Evolutionary conservation across 2,113 vertebrate genomes (phyloP), one percentile per base, ranked within the genome.

Genomic region (Takifugu flavidus): DNA sequence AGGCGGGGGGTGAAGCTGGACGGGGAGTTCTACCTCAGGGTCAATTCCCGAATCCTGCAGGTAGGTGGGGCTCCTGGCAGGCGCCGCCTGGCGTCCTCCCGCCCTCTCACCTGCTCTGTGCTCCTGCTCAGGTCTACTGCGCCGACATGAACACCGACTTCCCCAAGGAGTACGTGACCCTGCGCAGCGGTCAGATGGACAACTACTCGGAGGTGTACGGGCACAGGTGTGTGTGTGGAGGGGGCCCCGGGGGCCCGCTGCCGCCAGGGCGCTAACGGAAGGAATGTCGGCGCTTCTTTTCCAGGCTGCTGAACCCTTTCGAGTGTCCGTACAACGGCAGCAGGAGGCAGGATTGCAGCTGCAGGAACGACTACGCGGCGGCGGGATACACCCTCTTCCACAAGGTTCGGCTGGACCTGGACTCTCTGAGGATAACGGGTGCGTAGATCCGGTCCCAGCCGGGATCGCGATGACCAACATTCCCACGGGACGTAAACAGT

Each of bases 181-280:
- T 98, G 78, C 90, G 90, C 60, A 98, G 93, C 75, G 89, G 93
- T 15, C 94, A 94, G 89, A 91, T 91, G 1, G 96, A 98, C 86
- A 98, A 98, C 84, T 98, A 94, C 89, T 96, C 96, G 0, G 96
- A 98, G 91, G 91, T 98, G 3, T 98, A 94, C 71, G 93, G 94
- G 66, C 86, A 93, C 79, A 95, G 96, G 96, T 89, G 72, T 20
- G 67, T 67, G 8, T 39, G 34, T 39, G 8, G 34, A 20, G 12
- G 49, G 56, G 42, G 55, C 7, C 12, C 25, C 2, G 28, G 25
- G 42, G 46, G 54, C 6, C 15, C 45, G 45, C 2, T 47, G 5
- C 15, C 45, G 13, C 5, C 14, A 20, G 15, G n/a, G 14, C 4
- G 31, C 13, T 14, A 5, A 29, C 26, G 69, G 44, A 31, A 34